Percentiles rank a stretch among this genome's conserved stretches.
phyloP scores from a whole-genome alignment of 2,113 vertebrate species.

The Pseudopipra pipra region DNA sequence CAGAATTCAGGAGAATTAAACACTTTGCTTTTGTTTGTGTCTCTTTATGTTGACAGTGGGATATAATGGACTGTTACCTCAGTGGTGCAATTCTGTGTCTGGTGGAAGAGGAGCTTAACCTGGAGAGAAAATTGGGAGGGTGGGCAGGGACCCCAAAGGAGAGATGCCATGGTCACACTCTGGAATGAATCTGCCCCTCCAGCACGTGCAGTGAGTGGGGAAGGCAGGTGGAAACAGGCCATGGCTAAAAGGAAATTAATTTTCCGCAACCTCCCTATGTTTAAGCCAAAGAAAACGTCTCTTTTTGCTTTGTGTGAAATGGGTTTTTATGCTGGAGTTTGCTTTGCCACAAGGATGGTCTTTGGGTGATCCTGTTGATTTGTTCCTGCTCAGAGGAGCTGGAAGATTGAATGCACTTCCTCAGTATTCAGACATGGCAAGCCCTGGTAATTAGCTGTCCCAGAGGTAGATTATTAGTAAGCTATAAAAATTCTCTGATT shows the following conservation, averaged over 20 bases:
- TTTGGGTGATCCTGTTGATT: neutral
- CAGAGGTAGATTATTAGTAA: slow-evolving; percentile 50
- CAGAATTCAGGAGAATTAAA: neutral
- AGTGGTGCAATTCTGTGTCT: neutral
- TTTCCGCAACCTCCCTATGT: neutral
- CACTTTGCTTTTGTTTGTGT: accelerated
- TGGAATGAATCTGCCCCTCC: neutral
- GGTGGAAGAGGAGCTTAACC: neutral
- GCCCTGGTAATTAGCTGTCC: slow-evolving; percentile 49
- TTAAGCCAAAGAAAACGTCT: neutral
- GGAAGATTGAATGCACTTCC: neutral
- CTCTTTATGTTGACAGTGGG: neutral
- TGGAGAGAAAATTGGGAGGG: neutral
- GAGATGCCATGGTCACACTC: accelerated
- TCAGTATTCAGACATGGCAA: slow-evolving; percentile 34
- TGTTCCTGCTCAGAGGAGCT: neutral
- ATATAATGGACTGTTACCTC: neutral
- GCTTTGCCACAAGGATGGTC: neutral
- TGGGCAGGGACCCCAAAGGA: neutral
- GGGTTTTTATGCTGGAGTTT: neutral
- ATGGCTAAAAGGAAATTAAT: neutral
- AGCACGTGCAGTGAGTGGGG: neutral
- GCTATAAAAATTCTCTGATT: slow-evolving; percentile 46
- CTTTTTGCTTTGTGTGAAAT: neutral
- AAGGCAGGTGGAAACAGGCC: neutral